phyloP scores from a whole-genome alignment of 2,797 vertebrate genomes.

The Xenentodon cancila region DNA sequence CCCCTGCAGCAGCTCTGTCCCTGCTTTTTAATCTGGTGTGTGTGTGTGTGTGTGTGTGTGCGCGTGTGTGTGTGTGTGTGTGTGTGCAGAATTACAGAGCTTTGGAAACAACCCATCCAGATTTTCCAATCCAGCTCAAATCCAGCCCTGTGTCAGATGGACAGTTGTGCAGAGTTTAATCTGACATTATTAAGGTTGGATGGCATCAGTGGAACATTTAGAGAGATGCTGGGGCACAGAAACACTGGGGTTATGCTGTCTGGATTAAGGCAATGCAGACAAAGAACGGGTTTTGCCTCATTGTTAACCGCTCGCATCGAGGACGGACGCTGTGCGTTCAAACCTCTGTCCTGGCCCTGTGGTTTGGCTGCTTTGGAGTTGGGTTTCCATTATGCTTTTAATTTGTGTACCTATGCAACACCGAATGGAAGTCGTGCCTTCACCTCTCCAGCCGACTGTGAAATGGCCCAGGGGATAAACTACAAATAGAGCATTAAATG shows the following conservation, averaged over 20 bases:
- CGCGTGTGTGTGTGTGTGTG: conserved; percentile 49
- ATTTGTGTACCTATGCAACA: conserved; percentile 35
- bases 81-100: conserved; percentile 73
- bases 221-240: conserved; percentile 46
- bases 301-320: conserved; percentile 34
- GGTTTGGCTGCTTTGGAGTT: no score
- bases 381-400: conserved; percentile 6
- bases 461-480: conserved; percentile 74
- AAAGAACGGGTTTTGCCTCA: conserved; percentile 45
- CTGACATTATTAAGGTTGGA: conserved; percentile 71
- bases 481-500: conserved; percentile 86
- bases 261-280: conserved; percentile 71
- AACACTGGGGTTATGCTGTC: conserved; percentile 38
- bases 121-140: conserved; percentile 82
- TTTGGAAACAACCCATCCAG: conserved; percentile 71
- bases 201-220: conserved; percentile 43
- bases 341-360: not conserved
- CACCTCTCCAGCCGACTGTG: conserved; percentile 57
- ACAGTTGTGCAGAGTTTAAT: conserved; percentile 79
- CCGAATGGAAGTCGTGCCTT: conserved; percentile 34
- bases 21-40: conserved; percentile 70
- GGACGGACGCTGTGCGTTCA: conserved; percentile 26
- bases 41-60: conserved; percentile 56
- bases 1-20: conserved; percentile 27
- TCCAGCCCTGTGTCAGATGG: conserved; percentile 79